These are phyloP conservation scores for honey bee (Apis mellifera) DNA, from an alignment of 1,140 invertebrate species.

Conservation along the genomic window Amel_HAv3.1 CM009936.2:16933501-16934000, in stretches of 20 bases:
- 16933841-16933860: constrained; percentile 76
- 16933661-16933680: constrained; percentile 36
- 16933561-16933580: not conserved
- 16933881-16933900: constrained; percentile 61
- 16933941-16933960: constrained; percentile 3
- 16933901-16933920: constrained; percentile 33
- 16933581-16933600: not conserved
- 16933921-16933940: not conserved
- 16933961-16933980: constrained; percentile 28
- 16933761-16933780: constrained; percentile 29
- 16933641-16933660: constrained; percentile 18
- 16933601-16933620: constrained; percentile 20
- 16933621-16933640: constrained; percentile 16
- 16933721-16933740: constrained; percentile 67
- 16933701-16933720: constrained; percentile 49
- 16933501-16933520: constrained; percentile 29
- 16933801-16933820: constrained; percentile 48
- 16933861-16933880: constrained; percentile 68
- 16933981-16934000: constrained; percentile 3
- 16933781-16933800: constrained; percentile 37
- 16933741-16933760: constrained; percentile 37
- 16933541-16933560: not conserved
- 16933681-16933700: constrained; percentile 30
- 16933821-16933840: constrained; percentile 70
- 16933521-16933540: constrained; percentile 18